Base-by-base conservation (phyloP, 1,140 invertebrate species). In the Sycobia sp. region DNA sequence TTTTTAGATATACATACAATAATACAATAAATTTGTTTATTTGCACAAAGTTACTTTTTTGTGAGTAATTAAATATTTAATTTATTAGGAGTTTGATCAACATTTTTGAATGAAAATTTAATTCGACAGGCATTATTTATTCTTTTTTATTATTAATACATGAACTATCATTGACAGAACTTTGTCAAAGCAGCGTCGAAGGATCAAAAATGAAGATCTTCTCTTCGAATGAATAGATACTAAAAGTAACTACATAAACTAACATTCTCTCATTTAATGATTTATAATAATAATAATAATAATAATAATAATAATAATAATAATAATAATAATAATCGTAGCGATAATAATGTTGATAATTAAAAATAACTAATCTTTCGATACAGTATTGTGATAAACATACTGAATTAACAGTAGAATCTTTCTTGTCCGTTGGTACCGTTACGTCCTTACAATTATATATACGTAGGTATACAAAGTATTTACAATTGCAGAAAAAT, bases 401-500 rank as follows among this genome's bases (percentile, higher is more conserved):
- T 71, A 72, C 68, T 64, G 62, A 69, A 55, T 67, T 71, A 68
- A 62, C 65, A 57, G 65, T 69, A 70, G 53, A 57, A 43, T 66
- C 47, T 65, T 50, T 62, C 50, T 23, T 65, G 60, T 55, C 58
- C 32, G 50, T 56, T 63, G 47, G 56, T 61, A 55, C 65, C 63
- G 66, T 67, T 62, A 65, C 66, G 68, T 53, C 64, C 55, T 63
- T 58, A 69, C 65, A 62, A 69, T 67, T 49, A 68, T 73, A 71
- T 62, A 69, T 73, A 73, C 65, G 67, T 72, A 65, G 38, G 69
- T 73, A 73, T 74, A 73, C 77, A 74, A 78, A 76, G 67, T 81
- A 81, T 81, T 80, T 80, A 81, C 78, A 80, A 72, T 76, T 76
- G 73, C 74, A 76, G 73, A 78, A 77, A 74, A 69, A 69, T 74